These are phyloP conservation scores for Drosophila arizonae DNA, from an alignment of 1,140 invertebrate species.

Conservation along the genomic window DNA sequence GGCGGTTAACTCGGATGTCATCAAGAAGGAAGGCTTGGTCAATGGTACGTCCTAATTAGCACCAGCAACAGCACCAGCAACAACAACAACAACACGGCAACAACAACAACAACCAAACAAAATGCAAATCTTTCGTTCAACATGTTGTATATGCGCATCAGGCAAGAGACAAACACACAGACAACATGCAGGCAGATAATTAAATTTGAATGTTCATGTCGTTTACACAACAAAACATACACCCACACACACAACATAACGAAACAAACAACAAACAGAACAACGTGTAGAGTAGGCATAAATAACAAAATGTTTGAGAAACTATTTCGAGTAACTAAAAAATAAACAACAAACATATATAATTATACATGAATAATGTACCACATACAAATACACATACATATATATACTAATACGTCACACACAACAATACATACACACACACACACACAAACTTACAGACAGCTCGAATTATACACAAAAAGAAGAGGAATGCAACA, in stretches of 20 bases:
- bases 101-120: slow-evolving; percentile 38
- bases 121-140: slow-evolving; percentile 57
- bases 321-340: slow-evolving; percentile 69
- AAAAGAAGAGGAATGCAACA: slow-evolving; percentile 37
- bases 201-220: slow-evolving; percentile 63
- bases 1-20: slow-evolving; percentile 45
- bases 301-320: slow-evolving; percentile 65
- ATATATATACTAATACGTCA: slow-evolving; percentile 30
- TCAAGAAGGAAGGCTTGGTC: slow-evolving; percentile 77
- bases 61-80: slow-evolving; percentile 31
- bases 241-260: slow-evolving; percentile 23
- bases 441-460: slow-evolving; percentile 38
- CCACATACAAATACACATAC: slow-evolving; percentile 51
- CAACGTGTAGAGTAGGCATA: slow-evolving; percentile 51
- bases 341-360: slow-evolving; percentile 29
- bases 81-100: background rate
- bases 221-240: slow-evolving; percentile 31
- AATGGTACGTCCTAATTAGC: slow-evolving; percentile 77
- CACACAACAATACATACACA: slow-evolving; percentile 14
- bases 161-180: slow-evolving; percentile 16
- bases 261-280: slow-evolving; percentile 27
- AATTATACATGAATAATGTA: slow-evolving; percentile 71
- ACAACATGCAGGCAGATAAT: slow-evolving; percentile 44
- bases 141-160: slow-evolving; percentile 38
- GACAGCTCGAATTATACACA: slow-evolving; percentile 77